These are phyloP conservation scores for Cephus pulcher DNA, from an alignment of 2,888 invertebrate species.

Conservation along the genomic window DNA sequence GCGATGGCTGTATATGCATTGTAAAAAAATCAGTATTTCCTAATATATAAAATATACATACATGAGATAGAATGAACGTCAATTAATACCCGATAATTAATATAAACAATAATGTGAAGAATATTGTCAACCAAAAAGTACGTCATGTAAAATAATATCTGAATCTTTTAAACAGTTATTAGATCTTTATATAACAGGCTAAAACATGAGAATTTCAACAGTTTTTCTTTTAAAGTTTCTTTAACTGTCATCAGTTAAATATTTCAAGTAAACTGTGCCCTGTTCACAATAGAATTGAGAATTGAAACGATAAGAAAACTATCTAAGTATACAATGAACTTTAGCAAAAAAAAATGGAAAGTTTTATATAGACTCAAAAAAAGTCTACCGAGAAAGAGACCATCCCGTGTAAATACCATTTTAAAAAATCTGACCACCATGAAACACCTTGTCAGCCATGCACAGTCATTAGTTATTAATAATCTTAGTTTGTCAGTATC, in stretches of 20 bases:
- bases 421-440: background rate
- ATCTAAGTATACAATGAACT: background rate
- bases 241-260: background rate
- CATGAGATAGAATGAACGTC: background rate
- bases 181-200: background rate
- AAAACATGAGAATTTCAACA: background rate
- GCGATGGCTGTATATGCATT: slow-evolving; percentile 47
- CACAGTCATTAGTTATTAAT: background rate
- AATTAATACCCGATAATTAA: background rate
- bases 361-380: background rate
- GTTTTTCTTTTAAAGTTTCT: background rate
- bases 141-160: background rate
- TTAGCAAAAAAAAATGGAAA: background rate
- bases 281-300: background rate
- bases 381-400: background rate
- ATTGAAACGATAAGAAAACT: background rate
- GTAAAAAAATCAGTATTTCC: background rate
- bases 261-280: no score
- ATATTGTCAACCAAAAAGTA: background rate
- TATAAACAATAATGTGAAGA: background rate
- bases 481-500: background rate
- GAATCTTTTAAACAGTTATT: background rate
- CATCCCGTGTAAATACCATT: background rate
- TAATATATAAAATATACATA: background rate
- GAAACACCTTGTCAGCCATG: background rate